These are phyloP conservation scores for Orbicella faveolata DNA, from an alignment of 64 coral and sea anemone species.

Conservation along the genomic window DNA sequence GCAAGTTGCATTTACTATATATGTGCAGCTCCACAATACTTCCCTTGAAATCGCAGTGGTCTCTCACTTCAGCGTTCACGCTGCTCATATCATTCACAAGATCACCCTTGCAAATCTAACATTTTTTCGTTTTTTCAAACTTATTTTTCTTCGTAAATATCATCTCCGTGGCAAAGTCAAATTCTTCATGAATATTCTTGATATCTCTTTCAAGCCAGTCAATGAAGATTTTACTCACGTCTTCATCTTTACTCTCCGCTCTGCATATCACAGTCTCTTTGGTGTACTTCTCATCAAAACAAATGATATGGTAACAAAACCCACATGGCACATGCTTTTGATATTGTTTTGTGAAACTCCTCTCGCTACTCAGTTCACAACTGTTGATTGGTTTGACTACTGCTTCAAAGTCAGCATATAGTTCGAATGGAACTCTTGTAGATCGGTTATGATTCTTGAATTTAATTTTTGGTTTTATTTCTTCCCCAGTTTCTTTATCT, in stretches of 20 bases:
- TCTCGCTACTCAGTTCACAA: not conserved
- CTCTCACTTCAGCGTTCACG: not conserved
- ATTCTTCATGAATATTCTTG: not conserved
- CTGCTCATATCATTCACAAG: not conserved
- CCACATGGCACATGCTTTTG: slow-evolving; percentile 29
- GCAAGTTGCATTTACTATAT: slow-evolving; percentile 31
- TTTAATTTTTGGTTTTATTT: not conserved
- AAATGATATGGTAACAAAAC: not conserved
- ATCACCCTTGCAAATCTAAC: slow-evolving; percentile 20
- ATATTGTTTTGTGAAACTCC: slow-evolving; percentile 9
- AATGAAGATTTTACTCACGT: not conserved
- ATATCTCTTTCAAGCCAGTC: not conserved
- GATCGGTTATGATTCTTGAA: not conserved
- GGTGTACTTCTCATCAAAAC: too few species aligned
- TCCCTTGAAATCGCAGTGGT: slow-evolving; percentile 29
- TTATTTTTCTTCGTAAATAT: not conserved
- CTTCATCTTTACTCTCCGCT: not conserved
- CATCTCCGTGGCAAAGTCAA: not conserved
- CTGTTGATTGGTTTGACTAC: not conserved
- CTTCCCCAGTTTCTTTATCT: too few species aligned
- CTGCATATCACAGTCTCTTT: too few species aligned
- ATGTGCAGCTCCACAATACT: not conserved
- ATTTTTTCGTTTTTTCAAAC: not conserved
- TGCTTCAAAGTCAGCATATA: not conserved
- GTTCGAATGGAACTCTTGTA: too few species aligned